Evolutionary conservation across 2,797 vertebrate species (phyloP).

Genomic region (Schizopygopsis pylzovi): DNA sequence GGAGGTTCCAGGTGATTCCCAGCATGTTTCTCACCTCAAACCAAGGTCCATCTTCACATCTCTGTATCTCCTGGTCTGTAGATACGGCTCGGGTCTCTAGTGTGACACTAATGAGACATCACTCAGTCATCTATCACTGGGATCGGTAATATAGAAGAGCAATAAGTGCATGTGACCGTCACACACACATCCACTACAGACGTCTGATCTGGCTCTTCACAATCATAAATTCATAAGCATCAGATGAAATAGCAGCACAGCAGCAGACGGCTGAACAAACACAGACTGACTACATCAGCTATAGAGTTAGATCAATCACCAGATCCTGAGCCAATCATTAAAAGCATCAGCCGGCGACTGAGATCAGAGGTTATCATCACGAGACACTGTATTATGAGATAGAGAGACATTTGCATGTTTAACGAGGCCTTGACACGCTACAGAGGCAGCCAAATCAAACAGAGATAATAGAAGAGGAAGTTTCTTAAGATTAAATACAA

Average conservation of each 20-base stretch:
- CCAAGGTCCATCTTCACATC: not conserved
- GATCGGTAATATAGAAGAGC: not conserved
- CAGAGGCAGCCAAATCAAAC: not conserved
- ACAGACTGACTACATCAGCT: slow-evolving; percentile 19
- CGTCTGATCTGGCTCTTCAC: slow-evolving; percentile 28
- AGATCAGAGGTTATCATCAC: not conserved
- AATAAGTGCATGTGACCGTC: not conserved
- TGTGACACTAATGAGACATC: not conserved
- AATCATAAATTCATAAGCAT: slow-evolving; percentile 39
- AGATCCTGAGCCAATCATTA: not conserved
- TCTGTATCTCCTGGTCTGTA: not conserved
- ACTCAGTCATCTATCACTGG: not conserved
- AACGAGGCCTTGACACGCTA: not conserved
- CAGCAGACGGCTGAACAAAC: slow-evolving; percentile 59
- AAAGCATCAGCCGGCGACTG: not conserved
- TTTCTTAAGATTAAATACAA: not conserved
- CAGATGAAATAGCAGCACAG: slow-evolving; percentile 18
- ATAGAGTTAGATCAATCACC: not conserved
- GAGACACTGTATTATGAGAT: not conserved
- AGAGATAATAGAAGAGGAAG: not conserved
- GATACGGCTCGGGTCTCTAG: not conserved
- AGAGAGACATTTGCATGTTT: not conserved
- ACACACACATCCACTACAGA: not conserved
- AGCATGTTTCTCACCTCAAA: not conserved
- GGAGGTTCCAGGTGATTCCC: not conserved